phyloP scores from a whole-genome alignment of 2,888 invertebrate species.

The Polyommatus iphigenia region DNA sequence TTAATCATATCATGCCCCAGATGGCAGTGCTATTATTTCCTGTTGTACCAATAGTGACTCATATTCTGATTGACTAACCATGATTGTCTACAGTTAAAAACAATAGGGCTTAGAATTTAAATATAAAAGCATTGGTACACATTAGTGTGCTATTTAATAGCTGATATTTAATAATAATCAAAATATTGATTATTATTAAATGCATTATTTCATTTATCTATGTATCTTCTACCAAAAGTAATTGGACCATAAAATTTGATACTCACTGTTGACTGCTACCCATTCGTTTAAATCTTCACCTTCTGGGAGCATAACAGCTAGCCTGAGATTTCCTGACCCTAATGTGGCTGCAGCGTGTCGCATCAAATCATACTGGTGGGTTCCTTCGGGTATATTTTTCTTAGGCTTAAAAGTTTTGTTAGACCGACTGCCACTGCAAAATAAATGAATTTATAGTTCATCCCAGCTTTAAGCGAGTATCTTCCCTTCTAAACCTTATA shows the following conservation, averaged over 20 bases:
- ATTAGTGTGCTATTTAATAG: background rate
- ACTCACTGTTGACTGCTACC: conserved; percentile 99
- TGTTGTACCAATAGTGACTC: conserved; percentile 17
- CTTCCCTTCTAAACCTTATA: background rate
- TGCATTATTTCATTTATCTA: background rate
- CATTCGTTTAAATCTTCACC: conserved; percentile 99
- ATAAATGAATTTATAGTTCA: background rate
- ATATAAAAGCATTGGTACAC: background rate
- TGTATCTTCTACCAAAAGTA: background rate
- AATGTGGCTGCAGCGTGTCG: conserved; percentile 99
- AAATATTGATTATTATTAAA: too few relatives aligned
- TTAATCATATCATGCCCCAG: background rate
- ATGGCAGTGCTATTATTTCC: background rate
- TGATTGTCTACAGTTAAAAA: background rate
- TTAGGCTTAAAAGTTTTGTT: conserved; percentile 99
- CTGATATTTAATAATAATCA: background rate
- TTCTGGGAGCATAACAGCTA: conserved; percentile 98
- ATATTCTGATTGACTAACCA: conserved; percentile 9
- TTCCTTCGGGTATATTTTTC: conserved; percentile 99
- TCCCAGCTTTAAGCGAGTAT: background rate
- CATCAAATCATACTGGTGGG: conserved; percentile 99
- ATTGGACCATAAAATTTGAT: background rate
- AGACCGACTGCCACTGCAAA: conserved; percentile 89
- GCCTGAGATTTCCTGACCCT: conserved; percentile 96
- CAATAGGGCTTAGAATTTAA: background rate